Evolutionary conservation across 2,888 invertebrate genomes (phyloP), one percentile per base, ranked within the genome.

Genomic region (Phortica okadai): DNA sequence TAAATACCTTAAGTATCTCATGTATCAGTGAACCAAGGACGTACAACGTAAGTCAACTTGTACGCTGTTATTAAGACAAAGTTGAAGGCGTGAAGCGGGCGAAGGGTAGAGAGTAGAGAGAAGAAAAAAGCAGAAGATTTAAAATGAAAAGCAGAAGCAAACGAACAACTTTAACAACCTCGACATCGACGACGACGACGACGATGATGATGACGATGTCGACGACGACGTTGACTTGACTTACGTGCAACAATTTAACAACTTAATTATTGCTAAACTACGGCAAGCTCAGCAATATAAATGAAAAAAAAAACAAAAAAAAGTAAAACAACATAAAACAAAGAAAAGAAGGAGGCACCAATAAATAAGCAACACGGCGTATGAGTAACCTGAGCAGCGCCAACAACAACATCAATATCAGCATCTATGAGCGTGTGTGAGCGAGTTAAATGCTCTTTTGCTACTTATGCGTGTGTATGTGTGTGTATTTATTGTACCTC

Each of bases 231-330:
- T 72, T 79, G 81, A 80, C 87, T 85, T 88, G 85, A 88, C 88
- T 87, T 87, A 89, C 89, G 87, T 86, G 88, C 86, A 81, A 84
- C 87, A 89, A 87, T 88, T 89, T 89, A 88, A 89, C 90, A 89
- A 90, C 89, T 89, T 89, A 89, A 89, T 89, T 89, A 89, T 88
- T 89, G 87, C 89, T 90, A 89, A 89, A 90, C 88, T 89, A 84
- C 84, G 58, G 50, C 59, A 72, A 42, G 21, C 16, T 10, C 75
- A 75, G 41, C 80, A 76, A 41, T 77, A 78, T 14, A 66, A 64
- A 59, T 74, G 74, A 70, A 62, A 75, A 70, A 25, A 50, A 59
- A 16, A 70, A 62, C 74, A 70, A 25, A 50, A 59, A 16, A 21
- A 14, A 59, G 8, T 2, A 59, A 21, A 21, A 59, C 16, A 42